Evolutionary conservation across 2,113 vertebrate genomes (phyloP).

Genomic region (Monopterus albus): DNA sequence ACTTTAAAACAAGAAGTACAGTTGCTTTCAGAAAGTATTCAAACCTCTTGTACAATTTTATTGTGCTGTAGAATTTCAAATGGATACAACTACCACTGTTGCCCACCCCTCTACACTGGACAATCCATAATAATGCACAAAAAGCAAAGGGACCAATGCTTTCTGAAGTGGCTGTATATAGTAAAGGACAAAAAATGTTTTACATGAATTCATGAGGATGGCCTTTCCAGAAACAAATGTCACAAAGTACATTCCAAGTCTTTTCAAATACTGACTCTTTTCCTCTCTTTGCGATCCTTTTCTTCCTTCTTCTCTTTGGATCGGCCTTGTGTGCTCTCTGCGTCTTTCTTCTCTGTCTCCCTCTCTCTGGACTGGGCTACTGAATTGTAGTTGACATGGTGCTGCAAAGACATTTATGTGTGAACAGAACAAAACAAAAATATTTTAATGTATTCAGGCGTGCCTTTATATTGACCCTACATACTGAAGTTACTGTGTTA

Average conservation of each 20-base stretch:
- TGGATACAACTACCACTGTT: no score
- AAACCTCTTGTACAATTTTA: no score
- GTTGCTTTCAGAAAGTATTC: no score
- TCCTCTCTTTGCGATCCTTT: conserved; percentile 80
- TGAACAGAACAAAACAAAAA: conserved; percentile 43
- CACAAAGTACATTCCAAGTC: not conserved
- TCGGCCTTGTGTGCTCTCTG: conserved; percentile 68
- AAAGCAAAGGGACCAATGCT: no score
- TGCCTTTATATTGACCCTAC: not conserved
- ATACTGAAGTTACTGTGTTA: not conserved
- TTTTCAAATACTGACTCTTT: conserved; percentile 69
- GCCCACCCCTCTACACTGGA: no score
- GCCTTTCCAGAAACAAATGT: not conserved
- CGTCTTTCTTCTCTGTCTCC: conserved; percentile 80
- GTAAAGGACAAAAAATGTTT: no score
- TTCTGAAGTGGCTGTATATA: no score
- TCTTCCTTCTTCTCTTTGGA: conserved; percentile 82
- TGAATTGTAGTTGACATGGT: conserved; percentile 79
- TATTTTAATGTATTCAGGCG: not conserved
- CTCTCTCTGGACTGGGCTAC: conserved; percentile 78
- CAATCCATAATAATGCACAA: no score
- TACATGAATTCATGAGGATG: no score
- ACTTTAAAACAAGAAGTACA: not conserved
- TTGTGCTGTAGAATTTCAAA: no score
- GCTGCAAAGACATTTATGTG: conserved; percentile 58